A percentile compares a stretch with the other conserved stretches of the same genome.
Evolutionary conservation across 2,113 vertebrate species (phyloP).

Genomic region (Odobenus rosmarus): DNA sequence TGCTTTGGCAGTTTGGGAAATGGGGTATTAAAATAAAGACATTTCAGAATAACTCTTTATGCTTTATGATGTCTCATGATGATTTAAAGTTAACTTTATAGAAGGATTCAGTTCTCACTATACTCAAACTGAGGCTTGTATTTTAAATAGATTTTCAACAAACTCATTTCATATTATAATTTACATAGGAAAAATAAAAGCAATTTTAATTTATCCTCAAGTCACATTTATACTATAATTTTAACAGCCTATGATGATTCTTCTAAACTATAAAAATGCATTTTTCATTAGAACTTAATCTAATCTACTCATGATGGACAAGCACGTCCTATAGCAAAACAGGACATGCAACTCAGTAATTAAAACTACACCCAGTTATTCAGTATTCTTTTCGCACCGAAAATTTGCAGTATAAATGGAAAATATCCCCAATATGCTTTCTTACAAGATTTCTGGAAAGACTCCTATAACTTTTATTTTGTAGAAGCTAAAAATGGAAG

Average conservation of each 20-base stretch:
- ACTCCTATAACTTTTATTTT: slow-evolving; percentile 5
- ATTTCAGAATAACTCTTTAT: not conserved
- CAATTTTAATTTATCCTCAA: not conserved
- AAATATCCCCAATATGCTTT: not conserved
- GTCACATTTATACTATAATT: not conserved
- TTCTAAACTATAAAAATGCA: slow-evolving; percentile 35
- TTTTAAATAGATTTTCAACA: not conserved
- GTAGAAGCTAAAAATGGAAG: not conserved
- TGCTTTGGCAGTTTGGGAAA: not conserved
- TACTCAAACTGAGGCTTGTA: not conserved
- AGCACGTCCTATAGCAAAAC: not conserved
- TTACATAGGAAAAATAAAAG: not conserved
- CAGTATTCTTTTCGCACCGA: not conserved
- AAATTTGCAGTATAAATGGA: not conserved
- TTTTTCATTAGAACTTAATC: not conserved
- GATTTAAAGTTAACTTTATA: slow-evolving; percentile 39
- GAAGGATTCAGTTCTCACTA: not conserved
- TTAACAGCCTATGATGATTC: not conserved
- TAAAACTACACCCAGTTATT: not conserved
- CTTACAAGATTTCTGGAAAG: not conserved
- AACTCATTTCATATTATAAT: slow-evolving; percentile 9
- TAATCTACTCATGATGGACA: not conserved
- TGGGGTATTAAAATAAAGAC: not conserved
- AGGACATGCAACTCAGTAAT: slow-evolving; percentile 8
- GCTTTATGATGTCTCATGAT: not conserved